These are phyloP conservation scores for Echinops telfairi DNA, from an alignment of 2,113 vertebrate genomes.

Conservation along the genomic window DNA sequence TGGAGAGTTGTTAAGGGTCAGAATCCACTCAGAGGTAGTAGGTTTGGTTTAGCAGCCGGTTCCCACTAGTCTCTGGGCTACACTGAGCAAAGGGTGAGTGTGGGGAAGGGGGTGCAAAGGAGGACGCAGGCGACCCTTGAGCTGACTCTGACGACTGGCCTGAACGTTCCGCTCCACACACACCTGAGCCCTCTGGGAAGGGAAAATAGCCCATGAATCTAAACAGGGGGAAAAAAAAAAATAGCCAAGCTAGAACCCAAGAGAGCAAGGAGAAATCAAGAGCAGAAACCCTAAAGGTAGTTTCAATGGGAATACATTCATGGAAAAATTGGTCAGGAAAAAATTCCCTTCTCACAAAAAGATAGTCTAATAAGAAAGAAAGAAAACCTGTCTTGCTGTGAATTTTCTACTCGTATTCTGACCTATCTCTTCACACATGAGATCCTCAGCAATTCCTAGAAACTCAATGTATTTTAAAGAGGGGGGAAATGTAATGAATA, in stretches of 20 bases:
- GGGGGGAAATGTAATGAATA: slow-evolving; percentile 34
- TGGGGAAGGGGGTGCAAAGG: too few species aligned
- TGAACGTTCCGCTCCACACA: background rate
- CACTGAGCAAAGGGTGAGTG: too few species aligned
- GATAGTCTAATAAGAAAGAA: background rate
- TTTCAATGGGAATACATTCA: slow-evolving; percentile 45
- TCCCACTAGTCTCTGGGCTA: too few species aligned
- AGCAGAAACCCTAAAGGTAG: background rate
- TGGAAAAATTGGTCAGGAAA: slow-evolving; percentile 13
- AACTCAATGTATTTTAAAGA: slow-evolving; percentile 41
- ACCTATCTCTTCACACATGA: background rate
- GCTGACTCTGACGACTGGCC: background rate
- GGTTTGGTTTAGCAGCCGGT: too few species aligned
- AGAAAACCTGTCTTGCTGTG: background rate
- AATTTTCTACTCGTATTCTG: background rate
- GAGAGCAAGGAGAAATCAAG: background rate
- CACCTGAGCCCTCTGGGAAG: slow-evolving; percentile 7
- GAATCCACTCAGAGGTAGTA: too few species aligned
- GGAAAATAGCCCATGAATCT: slow-evolving; percentile 1
- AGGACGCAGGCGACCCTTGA: too few species aligned
- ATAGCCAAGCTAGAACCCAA: background rate
- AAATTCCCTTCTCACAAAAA: slow-evolving; percentile 24
- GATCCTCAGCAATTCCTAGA: slow-evolving; percentile 14
- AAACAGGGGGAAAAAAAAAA: background rate
- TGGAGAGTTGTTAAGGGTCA: too few species aligned